These are phyloP conservation scores for Antennarius maculatus DNA, from an alignment of 2,797 vertebrate species.

Conservation along the genomic window DNA sequence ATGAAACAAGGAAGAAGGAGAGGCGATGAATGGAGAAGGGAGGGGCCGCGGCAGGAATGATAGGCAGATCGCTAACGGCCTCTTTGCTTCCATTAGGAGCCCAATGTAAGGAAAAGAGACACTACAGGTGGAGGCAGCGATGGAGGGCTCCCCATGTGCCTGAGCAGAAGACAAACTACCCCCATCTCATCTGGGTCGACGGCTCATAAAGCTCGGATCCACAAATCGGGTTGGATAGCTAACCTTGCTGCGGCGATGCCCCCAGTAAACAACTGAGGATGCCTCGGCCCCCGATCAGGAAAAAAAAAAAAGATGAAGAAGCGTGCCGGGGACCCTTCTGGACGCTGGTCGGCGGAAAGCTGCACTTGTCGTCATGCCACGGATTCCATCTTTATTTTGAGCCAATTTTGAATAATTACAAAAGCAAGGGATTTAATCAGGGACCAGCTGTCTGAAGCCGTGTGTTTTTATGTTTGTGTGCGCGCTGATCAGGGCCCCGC, in stretches of 20 bases:
- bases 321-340: slow-evolving; percentile 70
- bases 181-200: slow-evolving; percentile 22
- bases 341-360: slow-evolving; percentile 64
- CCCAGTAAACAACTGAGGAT: slow-evolving; percentile 59
- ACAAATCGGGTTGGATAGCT: slow-evolving; percentile 36
- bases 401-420: slow-evolving; percentile 79
- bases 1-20: slow-evolving; percentile 12
- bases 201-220: slow-evolving; percentile 57
- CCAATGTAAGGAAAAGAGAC: slow-evolving; percentile 56
- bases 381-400: slow-evolving; percentile 73
- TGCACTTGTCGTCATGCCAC: slow-evolving; percentile 54
- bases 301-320: slow-evolving; percentile 62
- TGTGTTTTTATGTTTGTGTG: slow-evolving; percentile 48
- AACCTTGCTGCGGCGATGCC: slow-evolving; percentile 19
- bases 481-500: slow-evolving; percentile 51
- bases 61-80: slow-evolving; percentile 64
- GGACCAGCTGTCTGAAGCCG: slow-evolving; percentile 71
- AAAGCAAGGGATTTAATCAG: slow-evolving; percentile 78
- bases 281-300: slow-evolving; percentile 57
- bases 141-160: slow-evolving; percentile 26
- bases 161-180: slow-evolving; percentile 25
- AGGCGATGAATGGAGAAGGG: slow-evolving; percentile 14
- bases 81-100: slow-evolving; percentile 60
- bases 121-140: slow-evolving; percentile 16
- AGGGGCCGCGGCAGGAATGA: slow-evolving; percentile 49